A percentile compares a stretch with the other conserved stretches of the same genome.
phyloP scores from a whole-genome alignment of 2,797 vertebrate genomes.

The Botia kubotai region DNA sequence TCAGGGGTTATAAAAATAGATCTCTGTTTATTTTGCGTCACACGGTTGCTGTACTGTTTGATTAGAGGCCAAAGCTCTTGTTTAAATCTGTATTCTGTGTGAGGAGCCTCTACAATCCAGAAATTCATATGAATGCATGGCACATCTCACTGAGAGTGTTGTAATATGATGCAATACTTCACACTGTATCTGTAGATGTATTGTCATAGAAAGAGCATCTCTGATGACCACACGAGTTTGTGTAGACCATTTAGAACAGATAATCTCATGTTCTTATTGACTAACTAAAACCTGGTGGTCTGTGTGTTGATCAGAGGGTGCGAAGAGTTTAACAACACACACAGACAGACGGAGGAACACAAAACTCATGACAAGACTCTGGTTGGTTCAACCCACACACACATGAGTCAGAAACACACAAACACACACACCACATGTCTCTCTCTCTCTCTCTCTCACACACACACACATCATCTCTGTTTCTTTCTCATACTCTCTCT shows the following conservation, averaged over 20 bases:
- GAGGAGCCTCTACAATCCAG: neutral
- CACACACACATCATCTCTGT: too few species aligned
- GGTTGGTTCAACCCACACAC: conserved; percentile 54
- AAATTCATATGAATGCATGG: neutral
- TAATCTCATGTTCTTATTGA: neutral
- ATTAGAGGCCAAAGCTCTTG: too few species aligned
- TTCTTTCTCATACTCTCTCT: neutral
- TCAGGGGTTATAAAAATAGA: too few species aligned
- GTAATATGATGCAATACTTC: conserved; percentile 19
- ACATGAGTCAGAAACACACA: conserved; percentile 23
- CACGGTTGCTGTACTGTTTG: neutral
- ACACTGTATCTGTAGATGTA: neutral
- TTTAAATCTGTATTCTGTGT: neutral
- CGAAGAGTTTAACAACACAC: conserved; percentile 23
- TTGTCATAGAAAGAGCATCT: neutral
- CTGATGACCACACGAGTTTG: neutral
- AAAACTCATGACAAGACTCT: conserved; percentile 50
- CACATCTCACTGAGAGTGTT: neutral
- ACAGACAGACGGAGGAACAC: conserved; percentile 40
- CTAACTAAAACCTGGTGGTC: conserved; percentile 7
- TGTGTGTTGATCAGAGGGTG: neutral
- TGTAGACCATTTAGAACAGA: neutral
- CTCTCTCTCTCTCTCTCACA: neutral
- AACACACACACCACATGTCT: neutral
- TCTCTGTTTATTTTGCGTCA: neutral